A percentile compares a stretch with the other conserved stretches of the same genome.
phyloP scores from a whole-genome alignment of 2,797 vertebrate species.

The Acrocephalus scirpaceus region DNA sequence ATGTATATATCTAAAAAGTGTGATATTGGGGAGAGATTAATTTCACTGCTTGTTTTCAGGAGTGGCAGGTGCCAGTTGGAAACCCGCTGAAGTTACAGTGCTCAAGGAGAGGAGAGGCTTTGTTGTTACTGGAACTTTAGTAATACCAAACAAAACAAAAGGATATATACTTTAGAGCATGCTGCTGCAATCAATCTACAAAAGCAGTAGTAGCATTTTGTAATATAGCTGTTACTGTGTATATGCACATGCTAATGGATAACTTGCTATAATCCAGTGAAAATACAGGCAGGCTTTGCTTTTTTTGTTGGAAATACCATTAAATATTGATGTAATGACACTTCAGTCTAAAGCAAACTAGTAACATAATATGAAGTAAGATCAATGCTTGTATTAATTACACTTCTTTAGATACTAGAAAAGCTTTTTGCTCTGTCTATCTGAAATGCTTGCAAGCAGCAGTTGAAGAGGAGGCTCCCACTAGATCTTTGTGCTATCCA shows the following conservation, averaged over 20 bases:
- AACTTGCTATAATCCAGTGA: background rate
- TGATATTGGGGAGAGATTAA: background rate
- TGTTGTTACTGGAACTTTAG: background rate
- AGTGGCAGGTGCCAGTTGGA: background rate
- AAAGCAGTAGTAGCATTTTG: background rate
- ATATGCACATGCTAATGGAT: background rate
- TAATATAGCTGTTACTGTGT: background rate
- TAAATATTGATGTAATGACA: background rate
- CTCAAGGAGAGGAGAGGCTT: background rate
- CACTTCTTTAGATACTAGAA: background rate
- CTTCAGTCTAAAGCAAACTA: background rate
- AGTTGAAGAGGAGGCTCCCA: background rate
- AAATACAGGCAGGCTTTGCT: background rate
- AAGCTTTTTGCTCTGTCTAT: background rate
- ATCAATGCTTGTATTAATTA: background rate
- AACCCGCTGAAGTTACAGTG: background rate
- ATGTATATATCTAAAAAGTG: background rate
- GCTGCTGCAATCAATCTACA: background rate
- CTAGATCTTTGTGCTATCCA: background rate
- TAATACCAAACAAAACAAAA: background rate
- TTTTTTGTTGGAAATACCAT: background rate
- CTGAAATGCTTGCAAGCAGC: background rate
- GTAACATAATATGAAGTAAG: background rate
- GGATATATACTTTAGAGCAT: accelerated
- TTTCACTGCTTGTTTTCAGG: background rate